Conservation (phyloP, 1,140 invertebrate genomes). For the Plodia interpunctella region DNA sequence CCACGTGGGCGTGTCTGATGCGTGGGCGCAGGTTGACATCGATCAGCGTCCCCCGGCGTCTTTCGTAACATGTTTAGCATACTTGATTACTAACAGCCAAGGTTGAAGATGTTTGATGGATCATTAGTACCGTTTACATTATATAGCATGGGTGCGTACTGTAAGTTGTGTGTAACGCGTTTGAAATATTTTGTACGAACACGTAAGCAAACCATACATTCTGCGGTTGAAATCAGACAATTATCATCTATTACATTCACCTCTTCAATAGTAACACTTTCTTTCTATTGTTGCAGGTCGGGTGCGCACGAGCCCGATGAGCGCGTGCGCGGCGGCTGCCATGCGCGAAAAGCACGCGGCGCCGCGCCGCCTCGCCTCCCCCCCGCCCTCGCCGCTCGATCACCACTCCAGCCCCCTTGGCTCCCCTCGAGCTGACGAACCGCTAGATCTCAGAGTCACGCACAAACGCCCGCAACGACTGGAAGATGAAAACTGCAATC, state of each 20-base stretch:
- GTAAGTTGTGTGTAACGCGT: conserved; percentile 2
- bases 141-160: conserved; percentile 12
- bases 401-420: conserved; percentile 56
- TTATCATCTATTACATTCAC: background rate
- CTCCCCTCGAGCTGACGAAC: conserved; percentile 81
- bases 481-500: conserved; percentile 87
- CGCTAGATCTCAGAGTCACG: conserved; percentile 88
- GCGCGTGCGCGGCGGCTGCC: conserved; percentile 73
- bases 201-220: no score
- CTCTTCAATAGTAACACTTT: background rate
- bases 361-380: conserved; percentile 72
- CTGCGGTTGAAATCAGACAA: no score
- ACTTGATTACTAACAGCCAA: conserved; percentile 24
- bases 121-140: conserved; percentile 8
- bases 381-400: conserved; percentile 53
- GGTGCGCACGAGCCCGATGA: conserved; percentile 75
- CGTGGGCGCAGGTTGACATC: conserved; percentile 56
- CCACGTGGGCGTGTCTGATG: conserved; percentile 56
- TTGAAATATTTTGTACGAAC: background rate
- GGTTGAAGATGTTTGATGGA: conserved; percentile 15
- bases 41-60: conserved; percentile 55
- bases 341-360: conserved; percentile 76
- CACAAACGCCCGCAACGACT: conserved; percentile 83
- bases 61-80: conserved; percentile 55
- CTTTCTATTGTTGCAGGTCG: conserved; percentile 58